Conservation (phyloP, 2,797 vertebrate species). For the Benthosema pterotum region DNA sequence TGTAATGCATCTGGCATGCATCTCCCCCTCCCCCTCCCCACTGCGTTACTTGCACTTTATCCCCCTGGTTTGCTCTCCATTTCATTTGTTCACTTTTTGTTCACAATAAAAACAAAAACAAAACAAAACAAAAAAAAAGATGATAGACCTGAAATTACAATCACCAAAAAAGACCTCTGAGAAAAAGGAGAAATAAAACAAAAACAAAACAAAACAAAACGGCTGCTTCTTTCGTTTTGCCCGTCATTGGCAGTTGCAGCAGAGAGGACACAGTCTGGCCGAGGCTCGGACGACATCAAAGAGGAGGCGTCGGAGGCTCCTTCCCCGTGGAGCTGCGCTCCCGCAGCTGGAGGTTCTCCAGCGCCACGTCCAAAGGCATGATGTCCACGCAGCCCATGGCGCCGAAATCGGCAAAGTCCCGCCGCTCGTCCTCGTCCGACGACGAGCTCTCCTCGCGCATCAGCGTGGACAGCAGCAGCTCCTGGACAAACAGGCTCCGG, state of each 20-base stretch:
- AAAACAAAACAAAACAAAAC: slow-evolving; percentile 55
- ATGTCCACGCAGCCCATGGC: slow-evolving; percentile 99
- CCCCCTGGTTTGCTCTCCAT: slow-evolving; percentile 80
- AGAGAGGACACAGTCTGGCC: slow-evolving; percentile 98
- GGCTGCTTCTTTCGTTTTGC: slow-evolving; percentile 65
- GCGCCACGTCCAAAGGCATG: slow-evolving; percentile 99
- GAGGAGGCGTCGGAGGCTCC: slow-evolving; percentile 98
- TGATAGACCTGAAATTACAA: slow-evolving; percentile 99
- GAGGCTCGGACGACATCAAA: slow-evolving; percentile 95
- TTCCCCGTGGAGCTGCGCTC: slow-evolving; percentile 94
- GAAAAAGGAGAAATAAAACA: slow-evolving; percentile 73
- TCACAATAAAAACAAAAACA: slow-evolving; percentile 93
- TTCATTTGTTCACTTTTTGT: slow-evolving; percentile 87
- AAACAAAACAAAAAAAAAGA: slow-evolving; percentile 67
- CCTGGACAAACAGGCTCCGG: slow-evolving; percentile 96
- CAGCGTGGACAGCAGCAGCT: slow-evolving; percentile 95
- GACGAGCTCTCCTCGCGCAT: slow-evolving; percentile 97
- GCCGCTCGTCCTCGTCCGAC: slow-evolving; percentile 92
- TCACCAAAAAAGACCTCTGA: slow-evolving; percentile 85
- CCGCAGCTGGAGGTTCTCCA: slow-evolving; percentile 98
- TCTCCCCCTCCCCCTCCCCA: background rate
- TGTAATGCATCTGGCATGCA: no score
- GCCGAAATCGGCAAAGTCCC: slow-evolving; percentile 96
- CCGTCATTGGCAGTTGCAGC: slow-evolving; percentile 99
- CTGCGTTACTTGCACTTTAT: slow-evolving; percentile 79